Evolutionary conservation across 1,140 invertebrate genomes (phyloP).

Genomic region (Drosophila mayri): DNA sequence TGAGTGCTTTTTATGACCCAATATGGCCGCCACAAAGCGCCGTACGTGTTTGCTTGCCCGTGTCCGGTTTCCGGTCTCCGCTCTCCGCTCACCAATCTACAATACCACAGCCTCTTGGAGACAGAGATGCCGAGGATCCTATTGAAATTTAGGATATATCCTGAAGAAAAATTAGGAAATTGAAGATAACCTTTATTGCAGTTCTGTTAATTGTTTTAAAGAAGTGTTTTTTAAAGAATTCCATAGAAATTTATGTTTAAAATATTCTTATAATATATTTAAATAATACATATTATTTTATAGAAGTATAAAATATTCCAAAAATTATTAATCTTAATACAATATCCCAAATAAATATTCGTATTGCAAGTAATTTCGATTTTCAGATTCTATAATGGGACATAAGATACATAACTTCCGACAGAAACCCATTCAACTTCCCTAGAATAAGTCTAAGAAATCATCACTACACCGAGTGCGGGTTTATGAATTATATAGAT

Average conservation of each 20-base stretch:
- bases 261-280: no score
- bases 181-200: no score
- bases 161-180: not conserved
- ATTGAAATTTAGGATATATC: not conserved
- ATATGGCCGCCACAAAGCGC: conserved; percentile 76
- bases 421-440: not conserved
- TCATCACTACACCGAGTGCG: conserved; percentile 37
- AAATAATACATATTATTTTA: no score
- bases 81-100: conserved; percentile 5
- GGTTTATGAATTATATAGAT: conserved; percentile 82
- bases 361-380: not conserved
- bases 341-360: not conserved
- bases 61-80: conserved; percentile 42
- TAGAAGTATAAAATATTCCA: not conserved
- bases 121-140: conserved; percentile 31
- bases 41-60: conserved; percentile 66
- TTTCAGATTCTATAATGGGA: not conserved
- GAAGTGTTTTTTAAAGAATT: no score
- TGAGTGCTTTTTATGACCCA: conserved; percentile 79
- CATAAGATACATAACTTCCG: not conserved
- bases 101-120: conserved; percentile 1
- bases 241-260: not conserved
- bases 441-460: not conserved
- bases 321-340: not conserved
- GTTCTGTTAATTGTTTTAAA: no score